Percentiles rank a stretch among this genome's conserved stretches.
These are phyloP conservation scores for Eudyptes chrysolophus DNA, from an alignment of 2,113 vertebrate species.

Conservation along the genomic window DNA sequence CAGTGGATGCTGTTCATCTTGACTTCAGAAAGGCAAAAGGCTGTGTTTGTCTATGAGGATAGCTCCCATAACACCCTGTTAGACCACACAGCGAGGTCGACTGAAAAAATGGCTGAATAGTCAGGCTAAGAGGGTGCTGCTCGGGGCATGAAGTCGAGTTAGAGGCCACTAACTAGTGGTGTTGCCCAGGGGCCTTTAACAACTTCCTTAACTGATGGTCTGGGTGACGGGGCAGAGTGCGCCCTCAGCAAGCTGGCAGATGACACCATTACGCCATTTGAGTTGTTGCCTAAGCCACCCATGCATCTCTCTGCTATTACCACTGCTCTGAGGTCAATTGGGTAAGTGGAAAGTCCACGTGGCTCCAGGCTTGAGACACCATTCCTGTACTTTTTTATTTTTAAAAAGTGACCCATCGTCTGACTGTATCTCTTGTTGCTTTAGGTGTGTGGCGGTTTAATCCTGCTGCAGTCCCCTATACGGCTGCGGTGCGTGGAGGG, in stretches of 20 bases:
- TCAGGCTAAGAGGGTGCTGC: neutral
- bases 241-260: neutral
- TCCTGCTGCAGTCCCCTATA: neutral
- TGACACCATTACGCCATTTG: neutral
- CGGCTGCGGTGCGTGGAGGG: neutral
- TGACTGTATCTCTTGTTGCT: neutral
- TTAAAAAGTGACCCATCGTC: neutral
- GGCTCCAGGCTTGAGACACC: neutral
- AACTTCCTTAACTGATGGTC: neutral
- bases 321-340: neutral
- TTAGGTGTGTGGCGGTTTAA: neutral
- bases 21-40: neutral
- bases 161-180: neutral
- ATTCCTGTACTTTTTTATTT: neutral
- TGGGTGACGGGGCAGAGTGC: neutral
- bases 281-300: neutral
- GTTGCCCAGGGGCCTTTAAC: neutral
- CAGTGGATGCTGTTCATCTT: neutral
- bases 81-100: neutral
- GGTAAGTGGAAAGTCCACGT: neutral
- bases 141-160: neutral
- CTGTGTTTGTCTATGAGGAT: neutral
- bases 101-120: neutral
- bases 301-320: neutral
- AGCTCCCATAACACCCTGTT: neutral